Evolutionary conservation across 2,113 vertebrate species (phyloP).

Genomic region (Astur gentilis): DNA sequence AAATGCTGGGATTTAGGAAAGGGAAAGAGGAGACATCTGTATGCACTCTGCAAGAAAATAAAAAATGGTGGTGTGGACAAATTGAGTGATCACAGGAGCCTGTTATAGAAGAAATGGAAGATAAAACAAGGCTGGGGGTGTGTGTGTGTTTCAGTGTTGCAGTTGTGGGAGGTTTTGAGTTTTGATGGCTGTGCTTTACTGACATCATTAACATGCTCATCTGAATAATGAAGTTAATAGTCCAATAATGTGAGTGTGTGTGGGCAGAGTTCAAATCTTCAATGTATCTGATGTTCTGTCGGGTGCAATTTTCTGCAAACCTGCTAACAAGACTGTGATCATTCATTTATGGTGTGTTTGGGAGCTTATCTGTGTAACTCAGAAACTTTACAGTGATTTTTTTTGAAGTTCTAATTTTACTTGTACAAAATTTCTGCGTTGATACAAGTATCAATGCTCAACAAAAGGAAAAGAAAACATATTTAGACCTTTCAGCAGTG

Average conservation of each 20-base stretch:
- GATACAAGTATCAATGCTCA: not conserved
- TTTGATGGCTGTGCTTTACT: not conserved
- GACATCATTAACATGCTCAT: not conserved
- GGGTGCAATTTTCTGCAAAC: not conserved
- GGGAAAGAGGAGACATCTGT: not conserved
- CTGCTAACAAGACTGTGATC: not conserved
- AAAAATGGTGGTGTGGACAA: not conserved
- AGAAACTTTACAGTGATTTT: not conserved
- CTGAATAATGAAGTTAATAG: not conserved
- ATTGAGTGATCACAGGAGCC: not conserved
- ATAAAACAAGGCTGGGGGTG: not conserved
- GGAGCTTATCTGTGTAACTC: accelerated
- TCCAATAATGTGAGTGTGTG: not conserved
- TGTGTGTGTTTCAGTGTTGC: not conserved
- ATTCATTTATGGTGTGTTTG: not conserved
- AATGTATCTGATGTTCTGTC: not conserved
- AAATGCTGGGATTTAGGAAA: not conserved
- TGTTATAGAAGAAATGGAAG: not conserved
- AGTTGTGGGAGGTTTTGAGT: not conserved
- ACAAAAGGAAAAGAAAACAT: not conserved
- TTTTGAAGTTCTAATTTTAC: not conserved
- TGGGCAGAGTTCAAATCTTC: not conserved
- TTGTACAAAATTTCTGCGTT: not conserved
- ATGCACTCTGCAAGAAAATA: not conserved
- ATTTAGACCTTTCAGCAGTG: not conserved